Evolutionary conservation across 1,140 invertebrate species (phyloP).

Genomic region (Calosoma granatense): DNA sequence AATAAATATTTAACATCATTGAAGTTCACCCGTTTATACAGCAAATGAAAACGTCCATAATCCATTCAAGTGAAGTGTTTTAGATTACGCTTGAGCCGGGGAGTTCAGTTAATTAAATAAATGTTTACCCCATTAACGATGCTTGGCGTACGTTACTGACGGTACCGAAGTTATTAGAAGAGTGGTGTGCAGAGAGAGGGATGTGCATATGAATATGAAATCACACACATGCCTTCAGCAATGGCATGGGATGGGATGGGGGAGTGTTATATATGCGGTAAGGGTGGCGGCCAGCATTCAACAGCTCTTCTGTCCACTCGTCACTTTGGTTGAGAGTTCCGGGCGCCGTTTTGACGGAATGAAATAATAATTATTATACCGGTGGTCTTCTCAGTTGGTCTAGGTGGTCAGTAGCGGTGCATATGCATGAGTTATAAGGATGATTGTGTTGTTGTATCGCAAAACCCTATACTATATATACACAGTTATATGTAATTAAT

Average conservation of each 20-base stretch:
- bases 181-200: no score
- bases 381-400: background rate
- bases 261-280: no score
- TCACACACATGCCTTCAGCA: background rate
- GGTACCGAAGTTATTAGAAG: background rate
- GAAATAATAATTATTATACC: conserved; percentile 4
- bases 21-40: background rate
- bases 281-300: no score
- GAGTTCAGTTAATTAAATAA: background rate
- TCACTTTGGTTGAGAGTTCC: background rate
- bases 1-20: background rate
- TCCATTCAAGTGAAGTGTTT: background rate
- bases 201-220: background rate
- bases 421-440: no score
- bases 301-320: background rate
- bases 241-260: background rate
- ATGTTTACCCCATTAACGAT: background rate
- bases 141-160: background rate
- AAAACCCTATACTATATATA: no score
- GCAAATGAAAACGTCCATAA: background rate
- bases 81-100: background rate
- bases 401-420: background rate
- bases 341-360: conserved; percentile 1
- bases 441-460: no score
- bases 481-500: no score